Percentiles rank a stretch among this genome's conserved stretches.
These are phyloP conservation scores for Neolamprologus hecqui DNA, from an alignment of 2,113 vertebrate genomes.

Conservation along the genomic window DNA sequence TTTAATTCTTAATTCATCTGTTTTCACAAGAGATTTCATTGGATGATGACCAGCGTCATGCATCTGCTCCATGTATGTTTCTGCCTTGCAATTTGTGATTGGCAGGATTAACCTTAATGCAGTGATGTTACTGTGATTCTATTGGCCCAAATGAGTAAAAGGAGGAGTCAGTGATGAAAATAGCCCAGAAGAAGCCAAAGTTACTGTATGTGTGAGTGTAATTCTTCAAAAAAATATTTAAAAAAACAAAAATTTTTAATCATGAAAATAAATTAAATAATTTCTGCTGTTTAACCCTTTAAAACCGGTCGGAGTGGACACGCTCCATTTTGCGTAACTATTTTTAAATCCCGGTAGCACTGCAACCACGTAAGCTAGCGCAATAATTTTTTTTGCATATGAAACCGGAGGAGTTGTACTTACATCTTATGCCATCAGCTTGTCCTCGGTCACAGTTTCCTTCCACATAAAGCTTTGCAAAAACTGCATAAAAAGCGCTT, in stretches of 20 bases:
- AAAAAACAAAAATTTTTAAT: rapidly evolving
- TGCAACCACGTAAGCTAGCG: too few relatives aligned
- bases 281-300: not conserved
- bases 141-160: not conserved
- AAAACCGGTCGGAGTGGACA: rapidly evolving
- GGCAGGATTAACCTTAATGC: not conserved
- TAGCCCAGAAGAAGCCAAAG: not conserved
- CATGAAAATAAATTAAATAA: not conserved
- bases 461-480: rapidly evolving
- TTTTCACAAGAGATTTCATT: not conserved
- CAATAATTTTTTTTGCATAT: too few relatives aligned
- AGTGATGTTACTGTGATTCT: not conserved
- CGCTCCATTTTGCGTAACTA: too few relatives aligned
- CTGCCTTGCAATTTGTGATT: not conserved
- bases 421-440: too few relatives aligned
- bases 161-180: not conserved
- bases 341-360: too few relatives aligned
- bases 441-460: rapidly evolving
- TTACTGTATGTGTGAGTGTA: not conserved
- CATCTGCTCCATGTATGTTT: not conserved
- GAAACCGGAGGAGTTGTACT: too few relatives aligned
- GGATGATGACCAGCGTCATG: rapidly evolving
- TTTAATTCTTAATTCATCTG: not conserved
- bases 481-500: too few relatives aligned
- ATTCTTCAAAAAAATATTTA: not conserved